These are phyloP conservation scores for Myotis vivesi DNA, from an alignment of 2,797 vertebrate species.

Conservation along the genomic window DNA sequence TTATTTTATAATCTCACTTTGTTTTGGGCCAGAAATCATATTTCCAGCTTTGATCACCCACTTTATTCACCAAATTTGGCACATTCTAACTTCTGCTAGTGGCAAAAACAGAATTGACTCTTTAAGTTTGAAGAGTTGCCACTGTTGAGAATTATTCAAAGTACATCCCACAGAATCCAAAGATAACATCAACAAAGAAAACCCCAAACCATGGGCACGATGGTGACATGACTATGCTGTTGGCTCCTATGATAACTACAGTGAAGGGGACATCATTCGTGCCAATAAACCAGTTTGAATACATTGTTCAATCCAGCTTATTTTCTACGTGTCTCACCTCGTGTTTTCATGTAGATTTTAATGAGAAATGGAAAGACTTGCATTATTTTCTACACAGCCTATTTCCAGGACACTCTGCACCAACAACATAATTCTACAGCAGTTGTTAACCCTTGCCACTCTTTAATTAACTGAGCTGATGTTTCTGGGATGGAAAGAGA, in stretches of 20 bases:
- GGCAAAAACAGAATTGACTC: slow-evolving; percentile 19
- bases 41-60: slow-evolving; percentile 18
- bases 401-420: background rate
- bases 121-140: background rate
- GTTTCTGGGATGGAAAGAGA: background rate
- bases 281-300: slow-evolving; percentile 13
- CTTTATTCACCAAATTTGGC: slow-evolving; percentile 39
- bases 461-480: slow-evolving; percentile 7
- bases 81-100: slow-evolving; percentile 9
- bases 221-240: background rate
- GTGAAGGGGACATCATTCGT: background rate
- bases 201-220: background rate
- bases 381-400: background rate
- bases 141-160: background rate
- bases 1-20: slow-evolving; percentile 45
- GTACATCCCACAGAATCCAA: background rate
- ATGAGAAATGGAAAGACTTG: slow-evolving; percentile 31
- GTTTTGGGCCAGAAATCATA: slow-evolving; percentile 18
- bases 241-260: background rate
- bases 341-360: slow-evolving; percentile 53
- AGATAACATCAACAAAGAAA: background rate
- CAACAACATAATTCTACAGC: background rate
- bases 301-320: background rate
- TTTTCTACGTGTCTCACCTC: slow-evolving; percentile 33
- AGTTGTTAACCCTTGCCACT: background rate